These are phyloP conservation scores for Mythimna impura DNA, from an alignment of 2,888 invertebrate genomes.

Conservation along the genomic window DNA sequence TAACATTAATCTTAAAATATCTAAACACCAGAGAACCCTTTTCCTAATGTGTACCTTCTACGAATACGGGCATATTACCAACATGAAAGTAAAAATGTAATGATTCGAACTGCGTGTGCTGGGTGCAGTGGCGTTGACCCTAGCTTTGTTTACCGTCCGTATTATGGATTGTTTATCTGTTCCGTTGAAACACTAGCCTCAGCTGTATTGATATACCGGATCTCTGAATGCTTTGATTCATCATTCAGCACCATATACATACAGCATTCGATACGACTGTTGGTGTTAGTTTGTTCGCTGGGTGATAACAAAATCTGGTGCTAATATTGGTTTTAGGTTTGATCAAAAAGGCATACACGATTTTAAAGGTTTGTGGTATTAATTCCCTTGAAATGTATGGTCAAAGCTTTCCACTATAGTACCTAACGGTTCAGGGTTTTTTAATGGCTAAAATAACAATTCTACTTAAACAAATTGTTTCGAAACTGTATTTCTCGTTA, in stretches of 20 bases:
- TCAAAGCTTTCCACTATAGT: neutral
- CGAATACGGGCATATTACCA: conserved; percentile 21
- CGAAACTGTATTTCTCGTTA: conserved; percentile 46
- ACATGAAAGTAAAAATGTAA: conserved; percentile 46
- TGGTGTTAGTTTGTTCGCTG: conserved; percentile 44
- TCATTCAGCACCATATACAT: conserved; percentile 38
- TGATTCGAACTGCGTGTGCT: conserved; percentile 55
- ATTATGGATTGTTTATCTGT: conserved; percentile 69
- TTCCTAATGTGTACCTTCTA: conserved; percentile 8
- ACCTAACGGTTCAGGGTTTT: conserved; percentile 3
- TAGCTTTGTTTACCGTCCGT: conserved; percentile 81
- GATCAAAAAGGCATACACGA: conserved; percentile 14
- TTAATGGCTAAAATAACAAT: conserved; percentile 27
- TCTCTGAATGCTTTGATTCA: conserved; percentile 60
- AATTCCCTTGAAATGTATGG: conserved; percentile 5
- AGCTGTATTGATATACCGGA: conserved; percentile 70
- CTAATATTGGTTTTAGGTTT: conserved; percentile 47
- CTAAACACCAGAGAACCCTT: conserved; percentile 22
- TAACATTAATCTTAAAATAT: conserved; percentile 5
- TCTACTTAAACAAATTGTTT: conserved; percentile 28
- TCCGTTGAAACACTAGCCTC: conserved; percentile 72
- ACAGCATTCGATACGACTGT: conserved; percentile 38
- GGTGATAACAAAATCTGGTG: conserved; percentile 41
- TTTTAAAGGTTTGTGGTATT: conserved; percentile 12
- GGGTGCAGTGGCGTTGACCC: conserved; percentile 80